These are phyloP conservation scores for Dimorphilus gyrociliatus DNA, from an alignment of 2,888 invertebrate genomes.

Conservation along the genomic window DNA sequence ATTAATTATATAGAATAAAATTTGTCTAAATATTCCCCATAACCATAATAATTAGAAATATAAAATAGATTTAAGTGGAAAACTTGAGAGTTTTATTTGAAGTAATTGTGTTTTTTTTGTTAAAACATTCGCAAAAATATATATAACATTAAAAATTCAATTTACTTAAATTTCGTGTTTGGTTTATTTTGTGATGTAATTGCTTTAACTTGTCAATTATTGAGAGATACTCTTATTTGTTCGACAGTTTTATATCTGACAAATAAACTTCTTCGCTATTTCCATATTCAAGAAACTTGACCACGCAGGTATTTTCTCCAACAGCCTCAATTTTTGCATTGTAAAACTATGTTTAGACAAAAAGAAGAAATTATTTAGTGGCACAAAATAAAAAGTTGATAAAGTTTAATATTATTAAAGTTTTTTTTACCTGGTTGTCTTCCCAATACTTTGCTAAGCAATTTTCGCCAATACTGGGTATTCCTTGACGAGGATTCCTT, in stretches of 20 bases:
- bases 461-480: conserved; percentile 59
- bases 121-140: too few species aligned
- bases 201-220: too few species aligned
- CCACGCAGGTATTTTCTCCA: conserved; percentile 50
- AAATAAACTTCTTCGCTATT: conserved; percentile 75
- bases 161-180: too few species aligned
- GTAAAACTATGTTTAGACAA: background rate
- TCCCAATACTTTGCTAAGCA: conserved; percentile 86
- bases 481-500: conserved; percentile 43
- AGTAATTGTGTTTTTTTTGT: too few species aligned
- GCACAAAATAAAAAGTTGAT: background rate
- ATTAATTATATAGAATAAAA: too few species aligned
- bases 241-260: conserved; percentile 54
- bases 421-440: conserved; percentile 51
- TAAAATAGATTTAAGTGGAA: too few species aligned
- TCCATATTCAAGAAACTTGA: conserved; percentile 68
- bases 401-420: background rate
- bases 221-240: too few species aligned
- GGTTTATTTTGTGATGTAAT: too few species aligned
- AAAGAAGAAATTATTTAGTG: background rate
- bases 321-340: background rate
- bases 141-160: too few species aligned
- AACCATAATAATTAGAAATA: too few species aligned
- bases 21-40: too few species aligned
- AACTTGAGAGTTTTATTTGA: too few species aligned